These are phyloP conservation scores for Austrofundulus limnaeus DNA, from an alignment of 2,113 vertebrate species.

Conservation along the genomic window DNA sequence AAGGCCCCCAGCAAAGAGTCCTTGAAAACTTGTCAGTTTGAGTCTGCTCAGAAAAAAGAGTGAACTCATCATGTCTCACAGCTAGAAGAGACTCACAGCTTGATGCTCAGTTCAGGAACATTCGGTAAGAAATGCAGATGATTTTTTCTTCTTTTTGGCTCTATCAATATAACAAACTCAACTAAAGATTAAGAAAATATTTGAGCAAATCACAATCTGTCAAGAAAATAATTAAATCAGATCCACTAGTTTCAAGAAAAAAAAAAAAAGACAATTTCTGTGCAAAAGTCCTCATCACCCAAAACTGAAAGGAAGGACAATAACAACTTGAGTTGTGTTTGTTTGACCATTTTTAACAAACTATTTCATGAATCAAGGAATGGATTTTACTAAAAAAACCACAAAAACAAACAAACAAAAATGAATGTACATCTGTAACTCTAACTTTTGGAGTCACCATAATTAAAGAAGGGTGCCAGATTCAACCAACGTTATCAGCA, in stretches of 20 bases:
- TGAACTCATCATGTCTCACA: slow-evolving; percentile 44
- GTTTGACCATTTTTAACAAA: too few species aligned
- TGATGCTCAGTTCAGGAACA: slow-evolving; percentile 27
- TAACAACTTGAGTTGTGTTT: too few species aligned
- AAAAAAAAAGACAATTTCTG: too few species aligned
- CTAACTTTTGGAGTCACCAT: too few species aligned
- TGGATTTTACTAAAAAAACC: too few species aligned
- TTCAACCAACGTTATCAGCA: too few species aligned
- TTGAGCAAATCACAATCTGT: slow-evolving; percentile 37
- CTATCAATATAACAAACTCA: slow-evolving; percentile 28
- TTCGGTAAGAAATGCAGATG: slow-evolving; percentile 14
- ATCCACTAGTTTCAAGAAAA: neutral
- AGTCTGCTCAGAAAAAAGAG: slow-evolving; percentile 21
- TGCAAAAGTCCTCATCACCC: too few species aligned
- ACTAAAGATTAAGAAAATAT: slow-evolving; percentile 38
- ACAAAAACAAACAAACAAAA: too few species aligned
- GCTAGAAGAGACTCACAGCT: slow-evolving; percentile 24
- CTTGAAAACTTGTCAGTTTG: slow-evolving; percentile 49
- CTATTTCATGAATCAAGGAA: too few species aligned
- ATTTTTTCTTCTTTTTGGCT: neutral
- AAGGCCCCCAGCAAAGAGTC: slow-evolving; percentile 22
- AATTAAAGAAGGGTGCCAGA: too few species aligned
- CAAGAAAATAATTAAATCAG: slow-evolving; percentile 22
- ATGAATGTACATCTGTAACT: too few species aligned
- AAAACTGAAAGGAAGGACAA: too few species aligned